Percentiles rank a stretch among this genome's conserved stretches.
Conservation (phyloP, 2,888 invertebrate genomes). For the Lysandra coridon region DNA sequence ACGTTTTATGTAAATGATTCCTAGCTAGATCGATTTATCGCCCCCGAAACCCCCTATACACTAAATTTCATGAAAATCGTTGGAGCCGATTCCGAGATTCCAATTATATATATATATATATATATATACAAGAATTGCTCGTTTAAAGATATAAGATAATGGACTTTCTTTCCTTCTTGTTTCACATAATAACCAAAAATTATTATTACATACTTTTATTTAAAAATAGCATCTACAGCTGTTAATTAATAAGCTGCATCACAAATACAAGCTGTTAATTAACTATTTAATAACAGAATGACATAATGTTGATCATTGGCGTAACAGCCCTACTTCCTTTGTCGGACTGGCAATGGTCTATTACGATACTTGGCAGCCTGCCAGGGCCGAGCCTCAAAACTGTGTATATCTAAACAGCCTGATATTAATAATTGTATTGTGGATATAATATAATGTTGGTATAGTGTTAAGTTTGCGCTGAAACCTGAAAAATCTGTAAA, state of each 20-base stretch:
- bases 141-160: too few relatives aligned
- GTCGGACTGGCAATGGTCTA: not conserved
- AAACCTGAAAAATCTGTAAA: not conserved
- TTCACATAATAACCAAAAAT: too few relatives aligned
- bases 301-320: not conserved
- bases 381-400: slow-evolving; percentile 1
- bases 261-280: not conserved
- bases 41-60: too few relatives aligned
- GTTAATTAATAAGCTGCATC: not conserved
- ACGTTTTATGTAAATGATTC: too few relatives aligned
- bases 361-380: slow-evolving; percentile 3
- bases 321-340: slow-evolving; percentile 6
- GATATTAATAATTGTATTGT: slow-evolving; percentile 6
- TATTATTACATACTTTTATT: too few relatives aligned
- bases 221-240: too few relatives aligned
- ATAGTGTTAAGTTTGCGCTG: not conserved
- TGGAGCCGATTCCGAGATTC: too few relatives aligned
- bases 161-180: too few relatives aligned
- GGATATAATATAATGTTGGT: not conserved
- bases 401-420: not conserved
- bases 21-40: too few relatives aligned
- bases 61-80: too few relatives aligned
- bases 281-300: not conserved
- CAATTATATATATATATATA: too few relatives aligned
- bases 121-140: too few relatives aligned